These are phyloP conservation scores for Polydesmus complanatus DNA, from an alignment of 2,888 invertebrate species.

Conservation along the genomic window DNA sequence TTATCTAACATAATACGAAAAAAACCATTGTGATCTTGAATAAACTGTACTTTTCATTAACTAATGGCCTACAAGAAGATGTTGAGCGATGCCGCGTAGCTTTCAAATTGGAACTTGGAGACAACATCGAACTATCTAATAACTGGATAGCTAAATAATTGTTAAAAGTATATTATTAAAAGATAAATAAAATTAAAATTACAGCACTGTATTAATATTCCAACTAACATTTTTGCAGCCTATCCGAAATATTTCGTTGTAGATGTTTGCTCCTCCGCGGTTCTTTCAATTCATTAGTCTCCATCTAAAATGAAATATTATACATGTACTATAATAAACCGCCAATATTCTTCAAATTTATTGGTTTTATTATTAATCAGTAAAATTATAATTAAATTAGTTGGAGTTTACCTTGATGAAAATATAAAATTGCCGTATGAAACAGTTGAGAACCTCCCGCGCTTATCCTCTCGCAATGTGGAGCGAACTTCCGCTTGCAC, in stretches of 20 bases:
- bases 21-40: background rate
- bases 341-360: too few species aligned
- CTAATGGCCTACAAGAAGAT: background rate
- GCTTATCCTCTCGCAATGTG: too few species aligned
- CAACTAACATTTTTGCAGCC: slow-evolving; percentile 5
- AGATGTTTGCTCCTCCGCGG: slow-evolving; percentile 1
- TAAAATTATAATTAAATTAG: too few species aligned
- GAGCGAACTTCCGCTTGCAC: too few species aligned
- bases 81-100: background rate
- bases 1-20: background rate
- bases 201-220: background rate
- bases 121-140: background rate
- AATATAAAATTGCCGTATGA: too few species aligned
- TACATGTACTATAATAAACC: too few species aligned
- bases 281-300: too few species aligned
- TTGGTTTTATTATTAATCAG: too few species aligned
- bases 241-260: background rate
- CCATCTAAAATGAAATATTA: too few species aligned
- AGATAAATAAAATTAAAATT: background rate
- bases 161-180: background rate
- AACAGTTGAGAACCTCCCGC: too few species aligned
- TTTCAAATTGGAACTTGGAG: background rate
- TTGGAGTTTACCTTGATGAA: too few species aligned
- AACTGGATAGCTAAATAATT: slow-evolving; percentile 4
- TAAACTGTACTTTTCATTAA: background rate